These are phyloP conservation scores for Pammene fasciana DNA, from an alignment of 2,888 invertebrate species.

Conservation along the genomic window DNA sequence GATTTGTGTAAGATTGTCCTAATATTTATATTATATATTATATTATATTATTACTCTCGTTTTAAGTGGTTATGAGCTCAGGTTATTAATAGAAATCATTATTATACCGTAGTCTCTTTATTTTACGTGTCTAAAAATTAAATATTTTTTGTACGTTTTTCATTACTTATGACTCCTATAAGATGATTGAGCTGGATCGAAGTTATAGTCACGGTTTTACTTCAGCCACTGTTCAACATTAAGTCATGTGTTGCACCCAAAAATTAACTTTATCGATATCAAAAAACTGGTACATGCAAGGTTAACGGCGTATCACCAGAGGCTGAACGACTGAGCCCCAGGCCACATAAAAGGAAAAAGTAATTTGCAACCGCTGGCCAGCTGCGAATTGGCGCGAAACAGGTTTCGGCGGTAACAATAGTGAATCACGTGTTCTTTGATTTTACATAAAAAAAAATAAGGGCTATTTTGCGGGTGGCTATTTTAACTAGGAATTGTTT, in stretches of 20 bases:
- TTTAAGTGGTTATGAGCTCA: too few species aligned
- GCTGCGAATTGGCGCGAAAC: slow-evolving; percentile 82
- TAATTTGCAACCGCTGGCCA: slow-evolving; percentile 69
- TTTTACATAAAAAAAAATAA: slow-evolving; percentile 67
- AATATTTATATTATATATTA: too few species aligned
- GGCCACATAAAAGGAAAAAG: slow-evolving; percentile 62
- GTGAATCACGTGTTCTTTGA: slow-evolving; percentile 73
- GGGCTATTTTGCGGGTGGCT: slow-evolving; percentile 65
- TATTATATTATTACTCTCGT: too few species aligned
- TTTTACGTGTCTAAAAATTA: too few species aligned
- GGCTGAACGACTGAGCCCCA: slow-evolving; percentile 62
- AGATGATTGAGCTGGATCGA: too few species aligned
- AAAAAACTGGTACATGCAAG: slow-evolving; percentile 45
- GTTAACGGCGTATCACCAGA: slow-evolving; percentile 74
- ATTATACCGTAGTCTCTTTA: too few species aligned
- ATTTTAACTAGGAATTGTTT: slow-evolving; percentile 52
- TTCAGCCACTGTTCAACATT: background rate
- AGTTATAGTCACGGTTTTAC: too few species aligned
- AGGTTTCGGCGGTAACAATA: slow-evolving; percentile 73
- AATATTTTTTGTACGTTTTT: too few species aligned
- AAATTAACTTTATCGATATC: slow-evolving; percentile 24
- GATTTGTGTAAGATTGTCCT: too few species aligned
- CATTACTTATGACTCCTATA: too few species aligned
- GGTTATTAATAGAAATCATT: too few species aligned
- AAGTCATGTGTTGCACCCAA: background rate